A percentile compares a stretch with the other conserved stretches of the same genome.
phyloP scores from a whole-genome alignment of 2,888 invertebrate species.

The Drosophila bunnanda region DNA sequence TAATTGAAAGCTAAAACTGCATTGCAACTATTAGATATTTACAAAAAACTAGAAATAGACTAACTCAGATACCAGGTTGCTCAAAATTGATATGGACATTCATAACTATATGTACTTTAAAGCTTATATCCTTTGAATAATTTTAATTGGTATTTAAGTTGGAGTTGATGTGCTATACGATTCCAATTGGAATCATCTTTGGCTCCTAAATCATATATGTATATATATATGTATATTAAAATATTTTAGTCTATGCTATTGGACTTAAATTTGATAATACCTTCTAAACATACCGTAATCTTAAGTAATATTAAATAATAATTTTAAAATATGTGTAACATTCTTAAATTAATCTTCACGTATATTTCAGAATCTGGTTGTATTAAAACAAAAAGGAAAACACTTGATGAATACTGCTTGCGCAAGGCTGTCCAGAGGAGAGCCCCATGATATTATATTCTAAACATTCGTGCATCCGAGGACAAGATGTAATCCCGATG shows the following conservation, averaged over 20 bases:
- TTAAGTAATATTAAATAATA: not conserved
- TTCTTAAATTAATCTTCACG: not conserved
- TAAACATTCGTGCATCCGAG: constrained; percentile 1
- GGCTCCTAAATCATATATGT: not conserved
- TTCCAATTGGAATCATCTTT: not conserved
- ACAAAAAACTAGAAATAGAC: no score
- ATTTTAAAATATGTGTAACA: not conserved
- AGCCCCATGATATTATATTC: not conserved
- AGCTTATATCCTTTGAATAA: not conserved
- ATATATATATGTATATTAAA: no score
- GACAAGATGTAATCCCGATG: constrained; percentile 17
- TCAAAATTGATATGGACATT: not conserved
- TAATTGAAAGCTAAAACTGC: not conserved
- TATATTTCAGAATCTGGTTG: constrained; percentile 12
- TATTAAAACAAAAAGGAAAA: not conserved
- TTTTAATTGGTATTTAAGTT: not conserved
- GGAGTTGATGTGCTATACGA: not conserved
- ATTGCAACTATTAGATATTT: not conserved
- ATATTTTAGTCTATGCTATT: not conserved
- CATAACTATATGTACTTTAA: no score
- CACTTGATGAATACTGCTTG: not conserved
- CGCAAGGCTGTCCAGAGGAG: not conserved
- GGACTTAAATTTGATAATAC: not conserved
- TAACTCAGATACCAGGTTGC: no score
- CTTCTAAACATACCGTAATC: not conserved